Percentiles rank a stretch among this genome's conserved stretches.
These are phyloP conservation scores for Homalodisca vitripennis DNA, from an alignment of 1,140 invertebrate species.

Conservation along the genomic window DNA sequence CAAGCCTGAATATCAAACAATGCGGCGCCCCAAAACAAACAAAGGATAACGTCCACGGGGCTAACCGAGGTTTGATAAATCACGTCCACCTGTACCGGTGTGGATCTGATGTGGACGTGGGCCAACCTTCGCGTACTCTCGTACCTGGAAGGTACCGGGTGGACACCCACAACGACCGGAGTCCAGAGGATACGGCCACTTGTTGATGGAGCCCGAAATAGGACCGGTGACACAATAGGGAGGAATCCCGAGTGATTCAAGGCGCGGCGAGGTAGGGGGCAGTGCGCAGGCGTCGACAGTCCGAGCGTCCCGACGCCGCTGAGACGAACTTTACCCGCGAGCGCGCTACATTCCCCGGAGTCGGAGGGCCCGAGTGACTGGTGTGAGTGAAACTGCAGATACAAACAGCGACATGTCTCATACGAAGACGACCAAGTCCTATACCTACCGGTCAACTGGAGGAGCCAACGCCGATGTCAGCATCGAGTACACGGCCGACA, in stretches of 20 bases:
- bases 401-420: slow-evolving; percentile 18
- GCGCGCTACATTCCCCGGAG: neutral
- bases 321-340: slow-evolving; percentile 22
- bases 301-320: neutral
- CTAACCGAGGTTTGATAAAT: too few species aligned
- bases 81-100: too few species aligned
- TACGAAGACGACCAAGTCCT: slow-evolving; percentile 65
- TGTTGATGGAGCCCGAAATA: neutral
- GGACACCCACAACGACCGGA: too few species aligned
- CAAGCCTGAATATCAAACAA: too few species aligned
- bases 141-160: too few species aligned
- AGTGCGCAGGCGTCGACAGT: neutral
- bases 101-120: too few species aligned
- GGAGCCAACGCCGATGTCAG: slow-evolving; percentile 79
- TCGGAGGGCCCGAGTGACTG: neutral
- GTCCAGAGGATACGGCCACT: too few species aligned
- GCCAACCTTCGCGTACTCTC: too few species aligned
- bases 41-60: too few species aligned
- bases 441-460: slow-evolving; percentile 80
- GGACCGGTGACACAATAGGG: neutral
- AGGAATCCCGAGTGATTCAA: neutral
- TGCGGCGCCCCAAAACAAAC: too few species aligned
- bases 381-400: slow-evolving; percentile 8
- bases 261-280: neutral
- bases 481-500: slow-evolving; percentile 90